A percentile compares a stretch with the other conserved stretches of the same genome.
These are phyloP conservation scores for Argopecten irradians DNA, from an alignment of 1,140 invertebrate genomes.

Conservation along the genomic window DNA sequence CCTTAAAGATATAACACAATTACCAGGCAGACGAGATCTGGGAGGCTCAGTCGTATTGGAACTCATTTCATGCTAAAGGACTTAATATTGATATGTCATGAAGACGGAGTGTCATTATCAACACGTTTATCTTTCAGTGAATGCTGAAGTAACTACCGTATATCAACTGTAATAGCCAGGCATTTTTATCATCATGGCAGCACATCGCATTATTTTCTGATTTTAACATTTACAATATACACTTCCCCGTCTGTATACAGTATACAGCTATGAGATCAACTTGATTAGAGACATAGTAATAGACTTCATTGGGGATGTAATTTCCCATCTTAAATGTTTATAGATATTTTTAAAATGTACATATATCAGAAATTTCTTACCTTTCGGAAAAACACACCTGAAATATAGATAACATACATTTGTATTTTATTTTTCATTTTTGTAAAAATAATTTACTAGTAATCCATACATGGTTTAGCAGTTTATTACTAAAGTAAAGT, in stretches of 20 bases:
- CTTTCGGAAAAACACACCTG: constrained; percentile 76
- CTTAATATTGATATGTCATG: background rate
- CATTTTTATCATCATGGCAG: background rate
- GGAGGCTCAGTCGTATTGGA: background rate
- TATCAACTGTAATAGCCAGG: background rate
- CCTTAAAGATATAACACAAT: background rate
- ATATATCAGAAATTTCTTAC: too few relatives aligned
- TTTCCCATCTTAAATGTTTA: background rate
- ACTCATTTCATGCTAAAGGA: background rate
- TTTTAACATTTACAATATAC: background rate
- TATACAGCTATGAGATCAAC: background rate
- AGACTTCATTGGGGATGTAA: background rate
- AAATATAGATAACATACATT: constrained; percentile 51
- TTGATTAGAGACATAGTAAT: background rate
- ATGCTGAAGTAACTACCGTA: too few relatives aligned
- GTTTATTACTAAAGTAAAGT: too few relatives aligned
- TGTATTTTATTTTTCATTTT: background rate
- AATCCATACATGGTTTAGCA: too few relatives aligned
- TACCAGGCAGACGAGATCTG: background rate
- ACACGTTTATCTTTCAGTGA: background rate
- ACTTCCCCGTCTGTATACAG: background rate
- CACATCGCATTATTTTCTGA: background rate
- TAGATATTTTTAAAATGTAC: constrained; percentile 28
- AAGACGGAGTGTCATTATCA: background rate
- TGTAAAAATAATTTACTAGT: too few relatives aligned